Conservation (phyloP, 1,140 invertebrate species). For the Heterodera schachtii region DNA sequence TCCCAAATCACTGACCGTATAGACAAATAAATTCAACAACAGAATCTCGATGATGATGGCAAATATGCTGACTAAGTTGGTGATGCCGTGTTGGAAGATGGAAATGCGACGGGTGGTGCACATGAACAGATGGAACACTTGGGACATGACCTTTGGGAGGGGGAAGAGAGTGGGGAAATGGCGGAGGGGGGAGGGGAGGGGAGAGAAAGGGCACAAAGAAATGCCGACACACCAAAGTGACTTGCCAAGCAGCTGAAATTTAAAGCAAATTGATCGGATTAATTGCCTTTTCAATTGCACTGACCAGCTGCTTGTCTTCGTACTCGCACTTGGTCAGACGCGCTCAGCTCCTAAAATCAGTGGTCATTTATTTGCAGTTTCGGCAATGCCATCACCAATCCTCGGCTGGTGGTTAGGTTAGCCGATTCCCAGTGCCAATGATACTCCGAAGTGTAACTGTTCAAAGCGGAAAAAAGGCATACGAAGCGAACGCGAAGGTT, state of each 20-base stretch:
- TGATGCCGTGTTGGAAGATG: slow-evolving; percentile 63
- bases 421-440: slow-evolving; percentile 54
- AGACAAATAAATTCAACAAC: slow-evolving; percentile 62
- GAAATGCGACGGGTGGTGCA: slow-evolving; percentile 63
- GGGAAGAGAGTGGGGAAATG: slow-evolving; percentile 43
- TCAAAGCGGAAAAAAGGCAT: background rate
- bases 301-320: slow-evolving; percentile 55
- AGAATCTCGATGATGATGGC: slow-evolving; percentile 63
- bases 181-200: background rate
- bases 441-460: slow-evolving; percentile 57
- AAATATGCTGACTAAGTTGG: slow-evolving; percentile 60
- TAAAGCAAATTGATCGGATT: background rate
- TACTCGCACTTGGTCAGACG: slow-evolving; percentile 53
- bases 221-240: slow-evolving; percentile 50
- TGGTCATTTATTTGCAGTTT: background rate
- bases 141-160: slow-evolving; percentile 18
- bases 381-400: background rate
- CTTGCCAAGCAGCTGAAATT: slow-evolving; percentile 57
- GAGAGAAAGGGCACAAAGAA: background rate
- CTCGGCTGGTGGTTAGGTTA: slow-evolving; percentile 52
- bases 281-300: background rate
- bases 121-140: slow-evolving; percentile 64
- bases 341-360: slow-evolving; percentile 30
- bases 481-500: background rate
- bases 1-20: slow-evolving; percentile 34